phyloP scores from a whole-genome alignment of 2,888 invertebrate genomes.

The Macropis europaea region DNA sequence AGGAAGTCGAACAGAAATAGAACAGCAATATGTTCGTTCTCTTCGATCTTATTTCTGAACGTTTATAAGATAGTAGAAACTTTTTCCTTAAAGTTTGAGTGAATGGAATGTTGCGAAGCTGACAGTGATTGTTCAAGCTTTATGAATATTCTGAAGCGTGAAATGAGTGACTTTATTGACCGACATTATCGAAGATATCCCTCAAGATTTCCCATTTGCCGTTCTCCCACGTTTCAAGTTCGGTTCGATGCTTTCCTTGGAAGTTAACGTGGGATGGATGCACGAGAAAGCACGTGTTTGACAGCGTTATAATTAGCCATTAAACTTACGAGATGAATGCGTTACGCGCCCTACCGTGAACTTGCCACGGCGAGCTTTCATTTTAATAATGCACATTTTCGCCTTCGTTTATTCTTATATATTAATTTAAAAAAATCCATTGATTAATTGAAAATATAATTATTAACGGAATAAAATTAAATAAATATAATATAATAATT shows the following conservation, averaged over 20 bases:
- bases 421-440: too few species aligned
- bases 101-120: too few species aligned
- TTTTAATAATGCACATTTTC: constrained; percentile 25
- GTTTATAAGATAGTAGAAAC: too few species aligned
- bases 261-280: constrained; percentile 37
- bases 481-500: too few species aligned
- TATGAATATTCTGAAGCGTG: constrained; percentile 12
- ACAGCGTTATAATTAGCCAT: constrained; percentile 48
- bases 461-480: too few species aligned
- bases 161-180: constrained; percentile 8
- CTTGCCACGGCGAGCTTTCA: constrained; percentile 1
- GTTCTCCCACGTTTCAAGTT: constrained; percentile 21
- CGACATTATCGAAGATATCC: constrained; percentile 43
- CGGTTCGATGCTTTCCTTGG: constrained; percentile 45
- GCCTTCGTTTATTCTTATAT: too few species aligned
- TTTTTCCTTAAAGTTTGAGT: too few species aligned
- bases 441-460: too few species aligned
- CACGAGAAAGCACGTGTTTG: constrained; percentile 40
- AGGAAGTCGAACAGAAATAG: too few species aligned
- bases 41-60: too few species aligned
- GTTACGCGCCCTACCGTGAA: constrained; percentile 25
- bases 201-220: constrained; percentile 21
- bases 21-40: too few species aligned
- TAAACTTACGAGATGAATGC: constrained; percentile 33
- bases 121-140: too few species aligned